phyloP scores from a whole-genome alignment of 2,113 vertebrate species.

The Seriola quinqueradiata region DNA sequence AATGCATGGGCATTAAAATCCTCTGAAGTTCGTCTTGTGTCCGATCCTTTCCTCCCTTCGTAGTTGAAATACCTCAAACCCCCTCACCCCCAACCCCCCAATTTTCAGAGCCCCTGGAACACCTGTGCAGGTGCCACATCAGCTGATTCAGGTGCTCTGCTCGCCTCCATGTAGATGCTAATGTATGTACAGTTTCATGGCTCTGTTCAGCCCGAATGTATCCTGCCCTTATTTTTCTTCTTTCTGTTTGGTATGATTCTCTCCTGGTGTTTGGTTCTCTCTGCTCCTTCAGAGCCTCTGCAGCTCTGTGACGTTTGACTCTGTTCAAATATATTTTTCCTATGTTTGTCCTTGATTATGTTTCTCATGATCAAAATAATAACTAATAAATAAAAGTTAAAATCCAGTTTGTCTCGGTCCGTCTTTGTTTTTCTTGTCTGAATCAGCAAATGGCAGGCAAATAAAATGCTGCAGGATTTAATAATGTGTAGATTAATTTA shows the following conservation, averaged over 20 bases:
- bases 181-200: constrained; percentile 15
- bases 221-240: constrained; percentile 3
- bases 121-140: constrained; percentile 39
- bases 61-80: constrained; percentile 48
- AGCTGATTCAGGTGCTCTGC: neutral
- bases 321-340: constrained; percentile 45
- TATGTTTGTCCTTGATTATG: constrained; percentile 50
- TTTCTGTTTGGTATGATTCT: constrained; percentile 24
- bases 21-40: neutral
- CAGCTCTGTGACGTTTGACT: constrained; percentile 20
- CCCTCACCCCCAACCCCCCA: neutral
- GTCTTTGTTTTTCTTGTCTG: neutral
- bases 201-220: constrained; percentile 48
- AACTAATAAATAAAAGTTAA: constrained; percentile 22
- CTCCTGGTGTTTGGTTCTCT: constrained; percentile 7
- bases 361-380: constrained; percentile 61
- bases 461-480: too few relatives aligned
- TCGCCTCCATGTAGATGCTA: neutral
- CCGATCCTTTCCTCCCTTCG: neutral
- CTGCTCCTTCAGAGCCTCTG: neutral
- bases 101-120: neutral
- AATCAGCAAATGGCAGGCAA: too few relatives aligned
- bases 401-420: neutral
- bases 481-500: too few relatives aligned
- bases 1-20: constrained; percentile 56